Evolutionary conservation across 2,888 invertebrate species (phyloP), one percentile per base, ranked within the genome.

Genomic region (Polymixis flavicincta): DNA sequence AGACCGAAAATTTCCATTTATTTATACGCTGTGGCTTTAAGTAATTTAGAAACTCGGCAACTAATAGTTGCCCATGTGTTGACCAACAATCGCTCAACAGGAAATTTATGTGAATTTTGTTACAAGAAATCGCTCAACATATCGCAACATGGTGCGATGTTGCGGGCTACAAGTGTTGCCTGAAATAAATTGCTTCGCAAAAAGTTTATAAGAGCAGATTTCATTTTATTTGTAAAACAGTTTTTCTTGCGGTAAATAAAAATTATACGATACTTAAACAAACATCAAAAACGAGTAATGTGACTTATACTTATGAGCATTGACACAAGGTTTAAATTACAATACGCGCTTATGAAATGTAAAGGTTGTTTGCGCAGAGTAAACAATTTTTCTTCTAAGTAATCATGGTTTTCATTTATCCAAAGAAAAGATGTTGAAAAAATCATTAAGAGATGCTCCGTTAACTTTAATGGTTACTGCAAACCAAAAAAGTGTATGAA

Each of bases 71-170:
- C 61, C 28, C 42, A 42, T 25, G 32, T 19, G 64, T 80, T 66
- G 78, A 28, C 66, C 25, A 37, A 42, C 17, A 61, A 42, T 25
- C 78, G 79, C 79, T 71, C 83, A 83, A 78, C 48, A 52, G n/a
- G 7, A 54, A 13, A 19, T 48, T 64, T 45, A 11, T 19, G 25
- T 8, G 19, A 60, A 37, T 22, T 52, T 52, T 9, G 80, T 61
- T 32, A 42, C 57, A 82, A 77, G 63, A 82, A 66, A 69, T 60
- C 67, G 68, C 54, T 77, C 63, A 59, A 82, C 66, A 71, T 82
- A 76, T 78, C 71, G 63, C 63, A 82, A 64, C 57, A 76, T 57
- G 19, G 11, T 37, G 76, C n/a, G 4, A 37, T 66, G 55, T 76
- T 82, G 55, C 65, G 54, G 6, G 55, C 82, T 59, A 28, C 52